These are phyloP conservation scores for Carabus problematicus DNA, from an alignment of 2,888 invertebrate species.

Conservation along the genomic window DNA sequence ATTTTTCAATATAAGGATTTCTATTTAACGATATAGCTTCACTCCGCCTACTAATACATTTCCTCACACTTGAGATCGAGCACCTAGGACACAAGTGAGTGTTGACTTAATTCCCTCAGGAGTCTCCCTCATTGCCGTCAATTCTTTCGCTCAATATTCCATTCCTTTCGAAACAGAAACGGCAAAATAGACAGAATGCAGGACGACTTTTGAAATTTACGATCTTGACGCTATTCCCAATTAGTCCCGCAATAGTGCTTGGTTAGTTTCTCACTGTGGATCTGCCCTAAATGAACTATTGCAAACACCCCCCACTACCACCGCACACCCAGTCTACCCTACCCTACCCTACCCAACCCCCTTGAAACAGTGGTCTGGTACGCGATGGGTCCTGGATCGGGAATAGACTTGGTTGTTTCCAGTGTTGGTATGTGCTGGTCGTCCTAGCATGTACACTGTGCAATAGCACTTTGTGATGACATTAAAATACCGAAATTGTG, in stretches of 20 bases:
- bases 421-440: no score
- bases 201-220: conserved; percentile 65
- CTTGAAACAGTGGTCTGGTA: conserved; percentile 29
- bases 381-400: no score
- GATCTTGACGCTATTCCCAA: conserved; percentile 73
- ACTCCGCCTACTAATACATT: no score
- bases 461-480: conserved; percentile 16
- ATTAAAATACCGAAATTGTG: conserved; percentile 32
- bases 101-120: neutral
- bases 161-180: conserved; percentile 37
- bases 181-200: conserved; percentile 55
- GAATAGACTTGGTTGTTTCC: no score
- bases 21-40: no score
- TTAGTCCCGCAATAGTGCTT: conserved; percentile 70
- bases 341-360: no score
- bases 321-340: neutral
- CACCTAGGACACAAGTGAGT: no score
- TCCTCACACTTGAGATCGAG: no score
- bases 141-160: conserved; percentile 18
- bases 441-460: conserved; percentile 12
- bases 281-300: conserved; percentile 58
- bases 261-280: conserved; percentile 52
- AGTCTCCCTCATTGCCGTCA: neutral
- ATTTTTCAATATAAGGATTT: no score
- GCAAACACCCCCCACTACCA: conserved; percentile 44